Evolutionary conservation across 2,797 vertebrate species (phyloP).

Genomic region (Lagocephalus sceleratus): DNA sequence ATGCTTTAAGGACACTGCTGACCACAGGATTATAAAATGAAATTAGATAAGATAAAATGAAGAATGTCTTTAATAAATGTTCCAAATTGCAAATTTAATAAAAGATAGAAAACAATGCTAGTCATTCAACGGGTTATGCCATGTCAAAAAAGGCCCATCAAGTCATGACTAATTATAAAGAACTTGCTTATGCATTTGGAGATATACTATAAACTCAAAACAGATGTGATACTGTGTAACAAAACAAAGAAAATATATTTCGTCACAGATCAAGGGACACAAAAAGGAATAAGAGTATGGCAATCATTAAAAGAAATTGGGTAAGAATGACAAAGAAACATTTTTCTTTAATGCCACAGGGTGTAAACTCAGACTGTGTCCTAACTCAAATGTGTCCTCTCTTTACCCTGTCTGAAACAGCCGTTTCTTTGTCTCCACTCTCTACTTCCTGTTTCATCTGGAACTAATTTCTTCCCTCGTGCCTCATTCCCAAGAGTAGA

Average conservation of each 20-base stretch:
- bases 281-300: conserved; percentile 3
- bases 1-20: no score
- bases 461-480: conserved; percentile 77
- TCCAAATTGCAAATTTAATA: no score
- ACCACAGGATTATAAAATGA: no score
- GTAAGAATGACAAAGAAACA: conserved; percentile 11
- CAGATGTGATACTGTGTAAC: conserved; percentile 41
- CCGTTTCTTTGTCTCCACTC: conserved; percentile 71
- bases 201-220: conserved; percentile 25
- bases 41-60: no score
- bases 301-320: background rate
- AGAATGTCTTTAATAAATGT: no score
- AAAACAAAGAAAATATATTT: conserved; percentile 8
- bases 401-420: conserved; percentile 58
- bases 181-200: background rate
- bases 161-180: no score
- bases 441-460: conserved; percentile 77
- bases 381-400: conserved; percentile 33
- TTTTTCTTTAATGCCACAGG: conserved; percentile 33
- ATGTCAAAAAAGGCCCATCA: no score
- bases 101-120: no score
- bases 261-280: background rate
- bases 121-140: no score
- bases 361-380: conserved; percentile 28
- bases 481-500: conserved; percentile 60